Percentiles rank a stretch among this genome's conserved stretches.
Conservation (phyloP, 2,113 vertebrate species). For the Cromileptes altivelis region DNA sequence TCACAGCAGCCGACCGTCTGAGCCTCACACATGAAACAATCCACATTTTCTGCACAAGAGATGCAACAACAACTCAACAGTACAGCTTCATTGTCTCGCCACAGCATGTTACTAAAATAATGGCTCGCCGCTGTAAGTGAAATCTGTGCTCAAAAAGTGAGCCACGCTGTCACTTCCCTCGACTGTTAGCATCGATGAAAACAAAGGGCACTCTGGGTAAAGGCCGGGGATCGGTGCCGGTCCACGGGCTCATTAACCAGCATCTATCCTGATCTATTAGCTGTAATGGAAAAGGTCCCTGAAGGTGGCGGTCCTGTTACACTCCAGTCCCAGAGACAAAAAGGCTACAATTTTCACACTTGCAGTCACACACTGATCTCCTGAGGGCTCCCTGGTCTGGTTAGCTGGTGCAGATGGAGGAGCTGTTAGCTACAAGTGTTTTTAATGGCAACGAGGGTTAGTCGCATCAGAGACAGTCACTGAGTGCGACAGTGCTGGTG, state of each 20-base stretch:
- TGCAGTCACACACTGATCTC: slow-evolving; percentile 14
- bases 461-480: slow-evolving; percentile 2
- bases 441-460: slow-evolving; percentile 32
- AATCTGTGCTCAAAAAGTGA: slow-evolving; percentile 22
- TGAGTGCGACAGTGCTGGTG: not conserved
- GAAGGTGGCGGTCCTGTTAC: slow-evolving; percentile 28
- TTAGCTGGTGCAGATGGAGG: slow-evolving; percentile 25
- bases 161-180: slow-evolving; percentile 11
- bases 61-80: not conserved
- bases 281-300: slow-evolving; percentile 52
- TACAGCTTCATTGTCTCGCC: not conserved
- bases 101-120: slow-evolving; percentile 7
- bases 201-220: slow-evolving; percentile 40
- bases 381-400: slow-evolving; percentile 3
- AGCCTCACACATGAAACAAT: not conserved
- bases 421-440: slow-evolving; percentile 16
- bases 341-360: slow-evolving; percentile 39
- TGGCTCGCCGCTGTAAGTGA: not conserved
- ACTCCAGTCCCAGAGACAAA: slow-evolving; percentile 9
- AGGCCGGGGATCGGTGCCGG: slow-evolving; percentile 6
- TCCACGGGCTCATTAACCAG: slow-evolving; percentile 59
- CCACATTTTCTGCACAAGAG: not conserved
- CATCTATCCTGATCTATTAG: slow-evolving; percentile 52
- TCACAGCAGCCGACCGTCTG: not conserved
- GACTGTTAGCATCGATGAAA: slow-evolving; percentile 20